These are phyloP conservation scores for Falco punctatus DNA, from an alignment of 2,113 vertebrate species.

Conservation along the genomic window DNA sequence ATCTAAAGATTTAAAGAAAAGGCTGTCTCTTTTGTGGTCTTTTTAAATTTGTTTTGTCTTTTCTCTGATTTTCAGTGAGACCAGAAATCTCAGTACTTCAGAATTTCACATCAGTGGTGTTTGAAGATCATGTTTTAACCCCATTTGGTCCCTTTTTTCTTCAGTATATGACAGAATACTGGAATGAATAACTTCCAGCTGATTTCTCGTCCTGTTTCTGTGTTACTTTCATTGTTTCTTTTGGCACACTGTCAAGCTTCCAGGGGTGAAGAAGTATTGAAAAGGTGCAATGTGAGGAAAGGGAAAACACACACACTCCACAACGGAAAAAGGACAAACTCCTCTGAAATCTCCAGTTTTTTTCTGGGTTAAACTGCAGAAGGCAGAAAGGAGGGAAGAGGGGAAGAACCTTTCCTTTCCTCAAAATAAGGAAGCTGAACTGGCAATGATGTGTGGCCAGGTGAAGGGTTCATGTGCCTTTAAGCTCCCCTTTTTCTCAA, in stretches of 20 bases:
- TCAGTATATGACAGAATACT: neutral
- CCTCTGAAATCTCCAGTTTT: neutral
- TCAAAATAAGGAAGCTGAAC: neutral
- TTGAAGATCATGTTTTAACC: constrained; percentile 27
- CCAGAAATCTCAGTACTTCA: neutral
- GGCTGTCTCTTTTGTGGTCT: neutral
- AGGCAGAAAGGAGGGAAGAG: neutral
- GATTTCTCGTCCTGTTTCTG: neutral
- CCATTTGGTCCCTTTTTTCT: neutral
- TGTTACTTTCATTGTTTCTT: neutral
- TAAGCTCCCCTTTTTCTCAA: neutral
- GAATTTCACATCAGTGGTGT: neutral
- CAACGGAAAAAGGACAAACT: neutral
- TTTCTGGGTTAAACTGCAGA: neutral
- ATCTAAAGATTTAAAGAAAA: neutral
- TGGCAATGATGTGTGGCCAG: neutral
- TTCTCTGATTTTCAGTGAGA: neutral
- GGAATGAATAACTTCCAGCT: neutral
- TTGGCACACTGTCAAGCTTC: neutral
- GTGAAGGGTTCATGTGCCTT: neutral
- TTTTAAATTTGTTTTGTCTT: neutral
- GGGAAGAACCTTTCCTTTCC: neutral
- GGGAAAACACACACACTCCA: neutral
- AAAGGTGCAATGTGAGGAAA: neutral
- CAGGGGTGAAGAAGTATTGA: neutral